Evolutionary conservation across 2,797 vertebrate genomes (phyloP), one percentile per base, ranked within the genome.

Genomic region (Galagoides demidoff): DNA sequence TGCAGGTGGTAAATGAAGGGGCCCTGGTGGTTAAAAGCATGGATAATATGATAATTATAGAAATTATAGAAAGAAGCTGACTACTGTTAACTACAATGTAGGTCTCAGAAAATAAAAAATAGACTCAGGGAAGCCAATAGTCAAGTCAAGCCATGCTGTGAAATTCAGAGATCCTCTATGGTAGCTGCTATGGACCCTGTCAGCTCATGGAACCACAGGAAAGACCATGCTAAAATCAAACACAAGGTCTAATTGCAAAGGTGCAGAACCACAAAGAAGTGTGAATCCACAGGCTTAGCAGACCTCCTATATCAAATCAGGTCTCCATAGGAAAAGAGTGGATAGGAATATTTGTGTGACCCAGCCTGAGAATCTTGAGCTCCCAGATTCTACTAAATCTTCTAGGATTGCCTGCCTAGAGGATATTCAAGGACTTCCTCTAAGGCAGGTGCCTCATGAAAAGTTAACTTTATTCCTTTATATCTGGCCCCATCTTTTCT

Each of bases 31-130:
- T 61, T 87, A 71, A 88, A 94, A 85, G 29, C 16, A 55, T 43
- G 37, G 25, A 78, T 70, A 86, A 94, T 84, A 70, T 77, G 31
- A 74, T n/a, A 84, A 78, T 49, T n/a, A 55, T 27, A 84, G 52
- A 82, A 95, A 85, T 25, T 70, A 20, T 85, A 27, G n/a, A 90
- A 92, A 57, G 45, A 34, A 94, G 37, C 82, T 49, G 31, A 61
- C 23, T 61, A 27, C 17, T 95, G 2, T 76, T 76, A 91, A 77
- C n/a, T 81, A 34, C 1, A 31, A 16, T 84, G 73, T 19, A 74
- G 85, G 39, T 13, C 29, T 73, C 73, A 55, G 52, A 82, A 73
- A 95, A 59, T 79, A 23, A 76, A 64, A 92, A 45, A 37, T 52
- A 37, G 4, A 71, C 81, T 74, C 23, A 57, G 52, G 23, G 52